phyloP scores from a whole-genome alignment of 2,888 invertebrate species.

The Xestia xanthographa region DNA sequence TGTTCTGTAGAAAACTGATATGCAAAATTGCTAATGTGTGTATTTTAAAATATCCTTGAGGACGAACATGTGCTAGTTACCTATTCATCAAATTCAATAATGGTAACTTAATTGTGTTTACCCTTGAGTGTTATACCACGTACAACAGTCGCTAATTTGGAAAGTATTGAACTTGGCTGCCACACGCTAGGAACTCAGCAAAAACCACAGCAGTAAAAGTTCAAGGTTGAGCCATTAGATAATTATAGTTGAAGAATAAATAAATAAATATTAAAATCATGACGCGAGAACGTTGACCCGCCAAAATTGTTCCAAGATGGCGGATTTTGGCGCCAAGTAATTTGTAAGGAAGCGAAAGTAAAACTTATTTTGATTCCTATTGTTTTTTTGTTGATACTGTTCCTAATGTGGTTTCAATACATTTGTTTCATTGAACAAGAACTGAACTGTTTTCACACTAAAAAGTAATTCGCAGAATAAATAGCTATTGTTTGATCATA shows the following conservation, averaged over 20 bases:
- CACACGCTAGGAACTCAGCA: conserved; percentile 33
- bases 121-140: conserved; percentile 27
- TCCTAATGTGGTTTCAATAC: background rate
- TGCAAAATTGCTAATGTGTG: background rate
- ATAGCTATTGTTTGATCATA: conserved; percentile 19
- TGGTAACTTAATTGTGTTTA: conserved; percentile 36
- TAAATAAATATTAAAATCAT: background rate
- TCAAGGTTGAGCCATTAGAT: conserved; percentile 56
- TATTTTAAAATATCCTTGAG: conserved; percentile 18
- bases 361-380: background rate
- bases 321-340: conserved; percentile 9
- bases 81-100: conserved; percentile 32
- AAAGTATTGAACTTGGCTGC: conserved; percentile 51
- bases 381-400: background rate
- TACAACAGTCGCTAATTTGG: conserved; percentile 28
- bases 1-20: conserved; percentile 3
- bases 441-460: background rate
- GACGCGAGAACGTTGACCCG: conserved; percentile 51
- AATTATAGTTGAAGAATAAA: conserved; percentile 34
- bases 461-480: conserved; percentile 7
- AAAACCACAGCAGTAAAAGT: conserved; percentile 43
- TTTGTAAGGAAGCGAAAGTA: conserved; percentile 24
- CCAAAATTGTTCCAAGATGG: conserved; percentile 41
- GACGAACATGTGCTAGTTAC: conserved; percentile 5
- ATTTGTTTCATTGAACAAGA: background rate